Conservation (phyloP, 2,797 vertebrate genomes). For the Trachurus trachurus region DNA sequence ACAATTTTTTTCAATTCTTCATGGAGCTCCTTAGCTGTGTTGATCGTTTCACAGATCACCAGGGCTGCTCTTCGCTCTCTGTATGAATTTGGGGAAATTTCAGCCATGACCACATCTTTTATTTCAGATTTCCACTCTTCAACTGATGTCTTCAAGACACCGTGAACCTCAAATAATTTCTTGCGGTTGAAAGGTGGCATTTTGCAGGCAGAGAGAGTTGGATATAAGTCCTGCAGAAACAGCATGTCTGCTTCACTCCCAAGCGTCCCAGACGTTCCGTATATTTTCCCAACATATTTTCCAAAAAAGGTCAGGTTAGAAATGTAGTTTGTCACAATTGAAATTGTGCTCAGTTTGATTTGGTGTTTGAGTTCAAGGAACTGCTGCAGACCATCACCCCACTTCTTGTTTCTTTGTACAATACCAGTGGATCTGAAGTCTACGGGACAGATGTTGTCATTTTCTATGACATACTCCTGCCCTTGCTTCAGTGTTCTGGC, state of each 20-base stretch:
- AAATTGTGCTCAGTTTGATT: slow-evolving; percentile 62
- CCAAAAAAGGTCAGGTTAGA: slow-evolving; percentile 70
- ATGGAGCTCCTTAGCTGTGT: slow-evolving; percentile 43
- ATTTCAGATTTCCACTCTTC: slow-evolving; percentile 58
- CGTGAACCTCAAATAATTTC: slow-evolving; percentile 63
- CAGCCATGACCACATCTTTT: slow-evolving; percentile 20
- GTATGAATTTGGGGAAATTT: slow-evolving; percentile 41
- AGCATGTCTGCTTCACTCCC: slow-evolving; percentile 33
- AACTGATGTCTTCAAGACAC: slow-evolving; percentile 12
- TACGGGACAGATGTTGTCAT: slow-evolving; percentile 56
- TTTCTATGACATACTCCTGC: slow-evolving; percentile 60
- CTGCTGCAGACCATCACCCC: slow-evolving; percentile 64
- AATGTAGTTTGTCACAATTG: slow-evolving; percentile 71
- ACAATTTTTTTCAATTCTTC: slow-evolving; percentile 28
- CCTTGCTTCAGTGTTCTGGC: slow-evolving; percentile 38
- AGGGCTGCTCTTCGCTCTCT: slow-evolving; percentile 30
- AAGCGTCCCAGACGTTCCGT: slow-evolving; percentile 60
- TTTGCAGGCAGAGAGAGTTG: slow-evolving; percentile 25
- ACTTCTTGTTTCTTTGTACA: slow-evolving; percentile 64
- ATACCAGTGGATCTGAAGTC: slow-evolving; percentile 70
- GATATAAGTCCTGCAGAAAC: slow-evolving; percentile 42
- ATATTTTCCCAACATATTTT: slow-evolving; percentile 69
- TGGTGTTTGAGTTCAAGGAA: slow-evolving; percentile 77
- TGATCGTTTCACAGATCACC: slow-evolving; percentile 58
- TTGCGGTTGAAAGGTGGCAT: slow-evolving; percentile 67